Conservation (phyloP, 2,797 vertebrate genomes). For the Champsocephalus esox region DNA sequence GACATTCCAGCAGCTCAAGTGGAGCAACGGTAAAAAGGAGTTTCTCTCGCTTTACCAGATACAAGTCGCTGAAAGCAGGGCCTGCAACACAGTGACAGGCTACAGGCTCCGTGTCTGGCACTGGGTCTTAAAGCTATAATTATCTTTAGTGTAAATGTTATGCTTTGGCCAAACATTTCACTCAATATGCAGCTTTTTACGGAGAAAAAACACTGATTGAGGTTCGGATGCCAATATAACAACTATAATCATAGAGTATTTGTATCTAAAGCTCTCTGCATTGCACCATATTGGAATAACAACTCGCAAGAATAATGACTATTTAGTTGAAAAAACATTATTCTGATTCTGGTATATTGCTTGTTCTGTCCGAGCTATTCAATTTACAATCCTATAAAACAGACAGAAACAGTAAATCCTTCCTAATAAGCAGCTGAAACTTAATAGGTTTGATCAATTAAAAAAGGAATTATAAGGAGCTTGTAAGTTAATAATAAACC, state of each 20-base stretch:
- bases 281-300: too few species aligned
- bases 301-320: too few species aligned
- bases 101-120: conserved; percentile 12
- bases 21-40: conserved; percentile 63
- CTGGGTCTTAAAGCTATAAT: conserved; percentile 29
- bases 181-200: background rate
- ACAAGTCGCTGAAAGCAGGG: conserved; percentile 58
- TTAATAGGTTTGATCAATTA: too few species aligned
- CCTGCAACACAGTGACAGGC: conserved; percentile 46
- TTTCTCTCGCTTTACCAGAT: conserved; percentile 50
- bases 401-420: background rate
- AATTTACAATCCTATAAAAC: background rate
- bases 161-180: background rate
- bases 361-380: too few species aligned
- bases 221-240: too few species aligned
- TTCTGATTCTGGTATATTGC: too few species aligned
- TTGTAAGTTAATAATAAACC: too few species aligned
- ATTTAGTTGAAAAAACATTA: too few species aligned
- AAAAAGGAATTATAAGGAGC: too few species aligned
- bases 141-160: background rate
- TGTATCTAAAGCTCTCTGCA: too few species aligned
- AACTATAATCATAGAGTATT: too few species aligned
- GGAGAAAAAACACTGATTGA: background rate
- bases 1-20: conserved; percentile 70
- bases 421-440: too few species aligned